phyloP scores from a whole-genome alignment of 2,113 vertebrate genomes.

The Pyrgilauda ruficollis region DNA sequence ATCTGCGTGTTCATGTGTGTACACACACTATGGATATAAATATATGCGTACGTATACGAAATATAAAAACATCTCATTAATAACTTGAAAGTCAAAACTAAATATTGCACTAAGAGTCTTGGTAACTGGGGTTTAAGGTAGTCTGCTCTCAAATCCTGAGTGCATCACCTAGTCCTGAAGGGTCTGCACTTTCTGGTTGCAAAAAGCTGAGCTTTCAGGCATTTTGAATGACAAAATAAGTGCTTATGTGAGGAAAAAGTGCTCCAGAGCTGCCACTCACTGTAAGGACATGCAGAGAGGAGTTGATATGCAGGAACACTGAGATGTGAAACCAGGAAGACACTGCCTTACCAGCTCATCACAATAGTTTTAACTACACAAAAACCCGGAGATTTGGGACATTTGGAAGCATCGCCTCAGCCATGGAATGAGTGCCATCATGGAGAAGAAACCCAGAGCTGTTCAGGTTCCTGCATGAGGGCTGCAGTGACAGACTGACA shows the following conservation, averaged over 20 bases:
- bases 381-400: neutral
- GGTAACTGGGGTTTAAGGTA: neutral
- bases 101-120: neutral
- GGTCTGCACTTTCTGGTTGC: neutral
- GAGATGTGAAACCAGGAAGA: neutral
- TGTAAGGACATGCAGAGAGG: neutral
- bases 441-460: neutral
- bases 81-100: neutral
- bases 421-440: neutral
- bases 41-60: rapidly evolving
- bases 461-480: neutral
- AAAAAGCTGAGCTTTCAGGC: neutral
- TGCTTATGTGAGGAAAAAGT: neutral
- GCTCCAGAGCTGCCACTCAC: neutral
- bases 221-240: neutral
- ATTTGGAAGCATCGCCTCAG: neutral
- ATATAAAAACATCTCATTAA: neutral
- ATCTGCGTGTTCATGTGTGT: neutral
- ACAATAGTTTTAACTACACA: rapidly evolving
- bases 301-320: neutral
- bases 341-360: neutral
- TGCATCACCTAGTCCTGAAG: neutral
- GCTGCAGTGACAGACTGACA: neutral
- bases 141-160: neutral
- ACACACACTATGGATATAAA: neutral